A percentile compares a stretch with the other conserved stretches of the same genome.
Evolutionary conservation across 2,888 invertebrate genomes (phyloP).

Genomic region (Scaptomyza flava): DNA sequence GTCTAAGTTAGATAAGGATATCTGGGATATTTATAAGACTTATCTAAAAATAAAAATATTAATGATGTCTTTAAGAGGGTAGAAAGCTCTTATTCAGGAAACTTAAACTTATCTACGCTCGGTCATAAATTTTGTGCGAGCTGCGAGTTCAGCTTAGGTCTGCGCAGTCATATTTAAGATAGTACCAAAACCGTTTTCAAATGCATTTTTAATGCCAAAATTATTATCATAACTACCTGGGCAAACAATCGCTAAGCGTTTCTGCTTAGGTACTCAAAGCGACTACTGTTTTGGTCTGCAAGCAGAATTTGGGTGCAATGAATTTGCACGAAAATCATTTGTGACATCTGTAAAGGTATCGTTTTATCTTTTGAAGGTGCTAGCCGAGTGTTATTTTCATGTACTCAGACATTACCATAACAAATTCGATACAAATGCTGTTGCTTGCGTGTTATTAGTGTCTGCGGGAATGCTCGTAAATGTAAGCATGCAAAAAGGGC

Average conservation of each 20-base stretch:
- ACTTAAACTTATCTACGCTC: slow-evolving; percentile 34
- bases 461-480: slow-evolving; percentile 3
- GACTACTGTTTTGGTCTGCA: slow-evolving; percentile 27
- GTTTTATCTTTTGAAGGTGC: neutral
- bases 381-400: slow-evolving; percentile 55
- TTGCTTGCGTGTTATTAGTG: slow-evolving; percentile 43
- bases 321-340: slow-evolving; percentile 28
- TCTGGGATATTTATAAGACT: neutral
- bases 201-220: slow-evolving; percentile 62
- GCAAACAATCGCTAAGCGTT: slow-evolving; percentile 31
- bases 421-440: slow-evolving; percentile 56
- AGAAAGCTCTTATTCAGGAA: too few species aligned
- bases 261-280: slow-evolving; percentile 13
- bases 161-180: neutral
- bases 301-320: slow-evolving; percentile 22
- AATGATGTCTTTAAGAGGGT: neutral
- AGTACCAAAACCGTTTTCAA: slow-evolving; percentile 5
- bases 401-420: slow-evolving; percentile 60
- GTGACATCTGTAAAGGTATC: slow-evolving; percentile 2
- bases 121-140: slow-evolving; percentile 28
- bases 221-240: slow-evolving; percentile 39
- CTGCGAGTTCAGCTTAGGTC: slow-evolving; percentile 12
- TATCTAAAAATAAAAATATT: neutral
- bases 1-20: too few species aligned
- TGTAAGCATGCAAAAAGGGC: slow-evolving; percentile 55